phyloP scores from a whole-genome alignment of 1,140 invertebrate species.

The Holcopasites calliopsidis region DNA sequence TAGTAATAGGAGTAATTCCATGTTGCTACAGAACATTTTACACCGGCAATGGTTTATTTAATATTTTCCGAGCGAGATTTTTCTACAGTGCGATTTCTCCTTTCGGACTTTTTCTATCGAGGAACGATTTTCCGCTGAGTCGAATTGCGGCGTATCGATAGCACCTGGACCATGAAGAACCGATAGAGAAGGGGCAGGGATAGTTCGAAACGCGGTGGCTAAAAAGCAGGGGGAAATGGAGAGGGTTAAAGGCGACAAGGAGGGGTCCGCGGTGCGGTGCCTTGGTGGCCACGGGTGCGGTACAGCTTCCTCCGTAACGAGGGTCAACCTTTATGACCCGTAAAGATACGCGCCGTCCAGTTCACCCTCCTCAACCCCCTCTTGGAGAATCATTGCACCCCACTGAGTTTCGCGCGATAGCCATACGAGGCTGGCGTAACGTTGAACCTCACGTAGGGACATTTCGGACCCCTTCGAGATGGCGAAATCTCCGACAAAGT shows the following conservation, averaged over 20 bases:
- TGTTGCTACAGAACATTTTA: too few relatives aligned
- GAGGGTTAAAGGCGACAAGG: constrained; percentile 60
- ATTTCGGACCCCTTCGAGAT: constrained; percentile 64
- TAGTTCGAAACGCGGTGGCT: not conserved
- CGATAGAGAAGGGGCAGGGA: not conserved
- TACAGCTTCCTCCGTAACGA: constrained; percentile 75
- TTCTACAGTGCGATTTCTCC: too few relatives aligned
- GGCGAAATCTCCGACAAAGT: constrained; percentile 64
- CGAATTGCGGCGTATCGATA: constrained; percentile 38
- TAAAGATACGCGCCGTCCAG: constrained; percentile 79
- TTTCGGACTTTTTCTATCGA: too few relatives aligned
- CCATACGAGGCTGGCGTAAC: constrained; percentile 47
- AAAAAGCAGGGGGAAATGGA: constrained; percentile 20
- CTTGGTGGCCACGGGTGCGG: constrained; percentile 76
- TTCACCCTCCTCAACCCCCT: constrained; percentile 61
- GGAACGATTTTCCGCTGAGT: too few relatives aligned
- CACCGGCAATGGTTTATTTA: too few relatives aligned
- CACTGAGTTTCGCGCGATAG: constrained; percentile 40
- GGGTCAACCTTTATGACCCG: constrained; percentile 77
- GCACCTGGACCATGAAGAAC: constrained; percentile 36
- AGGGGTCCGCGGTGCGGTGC: constrained; percentile 70
- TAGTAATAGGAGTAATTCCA: too few relatives aligned
- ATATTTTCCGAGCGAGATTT: too few relatives aligned
- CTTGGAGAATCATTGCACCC: constrained; percentile 40
- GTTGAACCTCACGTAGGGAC: constrained; percentile 64